These are phyloP conservation scores for Aegithalos caudatus DNA, from an alignment of 2,113 vertebrate genomes.

Conservation along the genomic window DNA sequence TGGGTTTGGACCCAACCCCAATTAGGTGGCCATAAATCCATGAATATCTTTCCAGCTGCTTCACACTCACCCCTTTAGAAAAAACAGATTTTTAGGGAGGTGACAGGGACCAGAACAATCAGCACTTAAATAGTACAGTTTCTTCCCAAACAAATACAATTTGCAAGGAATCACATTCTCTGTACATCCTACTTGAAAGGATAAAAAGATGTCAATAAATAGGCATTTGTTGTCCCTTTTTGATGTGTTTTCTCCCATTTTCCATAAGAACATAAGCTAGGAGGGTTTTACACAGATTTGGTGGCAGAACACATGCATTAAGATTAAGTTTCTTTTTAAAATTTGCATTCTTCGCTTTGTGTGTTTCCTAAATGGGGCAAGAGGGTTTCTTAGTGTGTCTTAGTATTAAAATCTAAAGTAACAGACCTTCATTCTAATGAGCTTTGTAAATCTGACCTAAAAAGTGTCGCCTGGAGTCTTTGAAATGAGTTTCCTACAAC, in stretches of 20 bases:
- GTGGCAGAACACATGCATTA: slow-evolving; percentile 66
- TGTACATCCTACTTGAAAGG: neutral
- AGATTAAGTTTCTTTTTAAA: slow-evolving; percentile 70
- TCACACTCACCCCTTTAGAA: neutral
- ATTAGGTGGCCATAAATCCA: neutral
- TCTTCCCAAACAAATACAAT: neutral
- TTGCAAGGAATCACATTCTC: neutral
- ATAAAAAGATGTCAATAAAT: slow-evolving; percentile 44
- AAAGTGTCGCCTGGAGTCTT: slow-evolving; percentile 68
- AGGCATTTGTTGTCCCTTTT: slow-evolving; percentile 39
- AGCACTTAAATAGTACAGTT: neutral
- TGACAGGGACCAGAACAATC: neutral
- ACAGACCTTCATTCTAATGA: slow-evolving; percentile 70
- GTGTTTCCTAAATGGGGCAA: slow-evolving; percentile 72
- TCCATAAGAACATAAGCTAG: slow-evolving; percentile 69
- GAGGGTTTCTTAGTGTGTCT: slow-evolving; percentile 71
- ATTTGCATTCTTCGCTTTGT: slow-evolving; percentile 70
- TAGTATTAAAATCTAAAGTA: slow-evolving; percentile 72
- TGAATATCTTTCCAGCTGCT: neutral
- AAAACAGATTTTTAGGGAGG: neutral
- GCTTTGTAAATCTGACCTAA: slow-evolving; percentile 72
- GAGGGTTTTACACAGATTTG: slow-evolving; percentile 67
- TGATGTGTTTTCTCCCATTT: neutral
- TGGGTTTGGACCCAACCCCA: accelerated
- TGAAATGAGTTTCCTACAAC: slow-evolving; percentile 78